phyloP scores from a whole-genome alignment of 2,797 vertebrate genomes.

The Denticeps clupeoides region DNA sequence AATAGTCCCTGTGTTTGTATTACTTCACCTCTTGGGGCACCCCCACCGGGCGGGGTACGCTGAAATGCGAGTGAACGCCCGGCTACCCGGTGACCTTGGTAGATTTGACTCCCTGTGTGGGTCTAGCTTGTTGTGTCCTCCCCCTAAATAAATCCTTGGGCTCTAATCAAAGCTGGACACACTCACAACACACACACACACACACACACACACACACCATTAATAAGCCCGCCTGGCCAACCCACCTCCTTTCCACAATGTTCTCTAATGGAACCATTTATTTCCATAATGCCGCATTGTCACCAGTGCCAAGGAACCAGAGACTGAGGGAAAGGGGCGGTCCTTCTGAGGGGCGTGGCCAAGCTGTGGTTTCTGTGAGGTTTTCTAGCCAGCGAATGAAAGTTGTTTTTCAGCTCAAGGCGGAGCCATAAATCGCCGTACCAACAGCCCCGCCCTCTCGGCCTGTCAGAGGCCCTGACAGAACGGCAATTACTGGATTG shows the following conservation, averaged over 20 bases:
- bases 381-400: slow-evolving; percentile 71
- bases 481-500: slow-evolving; percentile 62
- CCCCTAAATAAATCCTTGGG: slow-evolving; percentile 51
- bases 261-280: slow-evolving; percentile 61
- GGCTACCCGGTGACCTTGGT: slow-evolving; percentile 31
- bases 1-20: too few species aligned
- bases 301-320: slow-evolving; percentile 21
- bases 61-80: too few species aligned
- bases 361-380: slow-evolving; percentile 10
- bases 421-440: slow-evolving; percentile 56
- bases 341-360: slow-evolving; percentile 22
- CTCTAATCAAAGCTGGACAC: slow-evolving; percentile 51
- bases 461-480: slow-evolving; percentile 49
- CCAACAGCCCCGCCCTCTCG: slow-evolving; percentile 62
- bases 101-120: slow-evolving; percentile 22
- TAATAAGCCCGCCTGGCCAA: slow-evolving; percentile 42
- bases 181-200: too few species aligned
- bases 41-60: too few species aligned
- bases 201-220: too few species aligned
- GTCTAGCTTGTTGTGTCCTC: slow-evolving; percentile 37
- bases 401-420: slow-evolving; percentile 55
- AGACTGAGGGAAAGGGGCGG: slow-evolving; percentile 36
- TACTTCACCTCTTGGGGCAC: too few species aligned
- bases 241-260: slow-evolving; percentile 49
- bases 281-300: slow-evolving; percentile 54